A percentile compares a stretch with the other conserved stretches of the same genome.
phyloP scores from a whole-genome alignment of 2,888 invertebrate species.

The Rhingia campestris region DNA sequence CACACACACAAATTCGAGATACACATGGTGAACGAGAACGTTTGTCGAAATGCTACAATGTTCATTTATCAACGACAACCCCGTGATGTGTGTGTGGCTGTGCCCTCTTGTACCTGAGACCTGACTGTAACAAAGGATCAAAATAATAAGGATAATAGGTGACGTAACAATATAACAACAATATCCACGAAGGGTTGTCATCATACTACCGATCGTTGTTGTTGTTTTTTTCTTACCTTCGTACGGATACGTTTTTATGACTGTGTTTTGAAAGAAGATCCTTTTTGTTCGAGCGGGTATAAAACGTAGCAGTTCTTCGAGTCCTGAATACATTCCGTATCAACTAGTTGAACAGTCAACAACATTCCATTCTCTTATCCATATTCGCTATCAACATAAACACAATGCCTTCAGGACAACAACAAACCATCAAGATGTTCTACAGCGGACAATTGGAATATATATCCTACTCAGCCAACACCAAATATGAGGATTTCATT shows the following conservation, averaged over 20 bases:
- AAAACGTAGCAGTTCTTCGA: conserved; percentile 24
- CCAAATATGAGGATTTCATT: conserved; percentile 76
- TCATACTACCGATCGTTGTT: background rate
- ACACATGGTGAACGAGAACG: too few relatives aligned
- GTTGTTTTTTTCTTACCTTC: conserved; percentile 27
- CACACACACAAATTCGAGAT: too few relatives aligned
- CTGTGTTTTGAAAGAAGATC: background rate
- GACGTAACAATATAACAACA: background rate
- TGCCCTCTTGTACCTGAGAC: background rate
- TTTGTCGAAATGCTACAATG: background rate
- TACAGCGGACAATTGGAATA: conserved; percentile 60
- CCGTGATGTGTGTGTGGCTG: background rate
- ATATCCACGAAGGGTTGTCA: conserved; percentile 7
- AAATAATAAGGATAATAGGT: background rate
- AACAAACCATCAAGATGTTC: conserved; percentile 44
- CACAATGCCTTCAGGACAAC: conserved; percentile 25
- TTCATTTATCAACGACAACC: background rate
- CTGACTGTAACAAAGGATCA: too few relatives aligned
- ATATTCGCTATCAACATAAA: too few relatives aligned
- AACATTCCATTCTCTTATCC: background rate
- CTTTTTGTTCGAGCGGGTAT: conserved; percentile 9
- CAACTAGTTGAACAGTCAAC: conserved; percentile 8
- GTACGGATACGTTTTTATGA: conserved; percentile 1
- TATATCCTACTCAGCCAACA: conserved; percentile 42
- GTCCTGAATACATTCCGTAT: conserved; percentile 26